These are phyloP conservation scores for Erebia aethiops DNA, from an alignment of 2,888 invertebrate species.

Conservation along the genomic window DNA sequence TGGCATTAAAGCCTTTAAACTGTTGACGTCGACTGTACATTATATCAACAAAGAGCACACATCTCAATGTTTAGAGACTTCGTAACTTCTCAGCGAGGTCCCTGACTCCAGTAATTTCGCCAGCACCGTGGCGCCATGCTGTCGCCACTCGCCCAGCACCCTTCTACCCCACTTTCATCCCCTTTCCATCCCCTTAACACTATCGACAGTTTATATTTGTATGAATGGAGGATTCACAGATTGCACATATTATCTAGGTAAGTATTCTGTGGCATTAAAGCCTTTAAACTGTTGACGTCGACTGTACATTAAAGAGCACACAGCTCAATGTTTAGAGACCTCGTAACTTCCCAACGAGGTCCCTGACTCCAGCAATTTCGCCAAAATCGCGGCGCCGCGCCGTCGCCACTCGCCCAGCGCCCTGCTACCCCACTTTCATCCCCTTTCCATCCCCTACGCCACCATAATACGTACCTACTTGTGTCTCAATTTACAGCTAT, in stretches of 20 bases:
- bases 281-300: no score
- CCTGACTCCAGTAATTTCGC: slow-evolving; percentile 12
- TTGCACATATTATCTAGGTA: no score
- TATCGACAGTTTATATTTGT: neutral
- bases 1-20: no score
- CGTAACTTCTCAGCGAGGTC: neutral
- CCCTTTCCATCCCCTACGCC: neutral
- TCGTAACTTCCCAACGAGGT: neutral
- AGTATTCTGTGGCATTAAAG: no score
- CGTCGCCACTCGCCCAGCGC: slow-evolving; percentile 35
- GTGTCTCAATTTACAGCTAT: neutral
- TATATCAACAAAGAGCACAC: no score
- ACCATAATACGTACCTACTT: neutral
- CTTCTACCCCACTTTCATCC: slow-evolving; percentile 19
- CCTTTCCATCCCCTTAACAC: no score
- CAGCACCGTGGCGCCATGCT: slow-evolving; percentile 40
- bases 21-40: no score
- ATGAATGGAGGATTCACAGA: no score
- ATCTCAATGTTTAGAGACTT: neutral
- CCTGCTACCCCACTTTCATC: slow-evolving; percentile 23
- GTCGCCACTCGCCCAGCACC: slow-evolving; percentile 34
- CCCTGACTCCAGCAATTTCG: slow-evolving; percentile 13
- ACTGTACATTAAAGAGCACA: neutral
- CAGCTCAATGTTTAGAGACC: slow-evolving; percentile 9
- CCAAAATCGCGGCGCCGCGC: slow-evolving; percentile 40